Conservation (phyloP, 2,888 invertebrate species). For the Drosophila yooni region DNA sequence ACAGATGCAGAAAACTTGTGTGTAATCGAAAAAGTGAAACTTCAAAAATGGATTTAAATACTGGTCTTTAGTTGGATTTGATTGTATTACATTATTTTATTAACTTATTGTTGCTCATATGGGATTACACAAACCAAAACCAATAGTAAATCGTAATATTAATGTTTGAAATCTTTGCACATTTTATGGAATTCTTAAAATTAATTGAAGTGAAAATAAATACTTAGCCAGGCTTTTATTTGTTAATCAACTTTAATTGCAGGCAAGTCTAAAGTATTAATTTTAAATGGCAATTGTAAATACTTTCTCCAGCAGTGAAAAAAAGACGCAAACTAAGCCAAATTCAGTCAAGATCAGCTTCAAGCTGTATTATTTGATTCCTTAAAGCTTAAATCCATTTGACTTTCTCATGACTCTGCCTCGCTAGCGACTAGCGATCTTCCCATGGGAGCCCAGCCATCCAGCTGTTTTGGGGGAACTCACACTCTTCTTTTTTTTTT, state of each 20-base stretch:
- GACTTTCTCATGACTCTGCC: conserved; percentile 6
- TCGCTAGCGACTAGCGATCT: conserved; percentile 20
- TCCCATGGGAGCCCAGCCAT: conserved; percentile 48
- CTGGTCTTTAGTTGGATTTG: background rate
- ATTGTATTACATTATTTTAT: background rate
- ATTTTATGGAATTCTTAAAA: background rate
- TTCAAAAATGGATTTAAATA: background rate
- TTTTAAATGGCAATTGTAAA: background rate
- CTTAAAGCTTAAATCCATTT: conserved; percentile 4
- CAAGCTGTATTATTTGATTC: background rate
- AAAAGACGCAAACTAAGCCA: background rate
- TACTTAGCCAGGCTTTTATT: background rate
- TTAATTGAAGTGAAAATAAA: background rate
- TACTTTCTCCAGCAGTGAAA: background rate
- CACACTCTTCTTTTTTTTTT: conserved; percentile 2
- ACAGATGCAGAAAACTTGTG: background rate
- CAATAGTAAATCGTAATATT: background rate
- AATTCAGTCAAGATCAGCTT: background rate
- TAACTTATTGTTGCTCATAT: background rate
- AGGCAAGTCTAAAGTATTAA: background rate
- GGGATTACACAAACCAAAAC: background rate
- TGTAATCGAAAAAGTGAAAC: background rate
- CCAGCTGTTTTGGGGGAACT: conserved; percentile 49
- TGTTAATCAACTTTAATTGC: background rate
- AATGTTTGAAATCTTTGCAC: background rate